Evolutionary conservation across 1,140 invertebrate genomes (phyloP), one percentile per base, ranked within the genome.

Genomic region (Capitella teleta): DNA sequence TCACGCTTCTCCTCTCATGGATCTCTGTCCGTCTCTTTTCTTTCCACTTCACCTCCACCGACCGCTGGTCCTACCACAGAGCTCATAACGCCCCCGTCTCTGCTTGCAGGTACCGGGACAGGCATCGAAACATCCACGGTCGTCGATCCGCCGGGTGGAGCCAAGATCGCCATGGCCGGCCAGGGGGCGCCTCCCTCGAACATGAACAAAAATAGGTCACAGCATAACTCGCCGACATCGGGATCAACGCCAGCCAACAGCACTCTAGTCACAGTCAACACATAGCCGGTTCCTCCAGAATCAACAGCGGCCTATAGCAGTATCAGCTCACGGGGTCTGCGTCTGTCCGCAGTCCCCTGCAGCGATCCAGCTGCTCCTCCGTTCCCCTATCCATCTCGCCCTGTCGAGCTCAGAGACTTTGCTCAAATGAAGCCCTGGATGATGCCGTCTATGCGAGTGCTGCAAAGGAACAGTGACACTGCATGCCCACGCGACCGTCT

Each of bases 221-320:
- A 40, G 25, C 10, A 18, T 40, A 5, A 24, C 19, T 8, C 19
- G 25, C 38, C 38, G 19, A 16, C 38, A 10, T 21, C 38, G 25
- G 8, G 10, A 40, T n/a, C 38, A 47, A 47, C 54, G 45, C 14
- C 43, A 26, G 26, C 49, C 55, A 49, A 62, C 54, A 21, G 58
- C 42, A 36, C 56, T 26, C 28, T 26, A 16, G 25, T 43, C 18
- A 32, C 43, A 6, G 26, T 28, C 23, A 49, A 32, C 36, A 28
- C 55, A 51, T 60, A 52, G 28, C 52, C 38, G 21, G 38, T 34
- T n/a, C n/a, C n/a, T n/a, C n/a, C n/a, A n/a, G n/a, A n/a, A n/a
- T n/a, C n/a, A n/a, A n/a, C n/a, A n/a, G n/a, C n/a, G n/a, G n/a
- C n/a, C n/a, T n/a, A n/a, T n/a, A n/a, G n/a, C n/a, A n/a, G n/a